Evolutionary conservation across 2,113 vertebrate genomes (phyloP).

Genomic region (Triplophysa rosa): DNA sequence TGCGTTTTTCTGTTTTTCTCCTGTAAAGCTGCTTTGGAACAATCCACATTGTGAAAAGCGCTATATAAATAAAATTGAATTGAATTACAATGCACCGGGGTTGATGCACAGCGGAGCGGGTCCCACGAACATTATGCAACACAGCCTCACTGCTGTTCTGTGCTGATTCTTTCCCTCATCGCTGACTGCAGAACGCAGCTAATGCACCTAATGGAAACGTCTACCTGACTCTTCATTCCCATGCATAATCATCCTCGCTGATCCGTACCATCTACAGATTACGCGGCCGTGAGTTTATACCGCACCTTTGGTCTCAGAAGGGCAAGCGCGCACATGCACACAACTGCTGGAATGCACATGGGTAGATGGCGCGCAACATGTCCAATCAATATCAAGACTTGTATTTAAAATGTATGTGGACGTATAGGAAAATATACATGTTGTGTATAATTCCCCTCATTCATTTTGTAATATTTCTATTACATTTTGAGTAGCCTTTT

Average conservation of each 20-base stretch:
- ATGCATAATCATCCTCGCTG: not conserved
- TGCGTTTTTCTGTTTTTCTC: too few species aligned
- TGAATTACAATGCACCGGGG: slow-evolving; percentile 1
- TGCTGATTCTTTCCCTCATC: slow-evolving; percentile 1
- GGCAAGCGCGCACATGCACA: not conserved
- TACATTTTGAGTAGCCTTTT: too few species aligned
- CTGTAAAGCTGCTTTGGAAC: too few species aligned
- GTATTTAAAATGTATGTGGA: too few species aligned
- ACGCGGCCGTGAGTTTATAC: slow-evolving; percentile 7
- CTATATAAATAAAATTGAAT: too few species aligned
- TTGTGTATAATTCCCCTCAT: too few species aligned
- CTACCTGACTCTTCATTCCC: slow-evolving; percentile 1
- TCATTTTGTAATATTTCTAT: too few species aligned
- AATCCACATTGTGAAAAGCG: too few species aligned
- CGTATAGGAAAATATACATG: too few species aligned
- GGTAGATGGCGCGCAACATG: not conserved
- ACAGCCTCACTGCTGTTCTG: not conserved
- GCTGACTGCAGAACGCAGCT: slow-evolving; percentile 23
- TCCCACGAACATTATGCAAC: slow-evolving; percentile 31
- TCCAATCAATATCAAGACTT: too few species aligned
- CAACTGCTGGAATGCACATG: not conserved
- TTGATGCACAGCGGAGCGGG: slow-evolving; percentile 14
- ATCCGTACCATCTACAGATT: slow-evolving; percentile 2
- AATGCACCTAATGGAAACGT: not conserved
- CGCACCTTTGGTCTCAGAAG: not conserved